A percentile compares a stretch with the other conserved stretches of the same genome.
These are phyloP conservation scores for Mythimna impura DNA, from an alignment of 2,888 invertebrate species.

Conservation along the genomic window DNA sequence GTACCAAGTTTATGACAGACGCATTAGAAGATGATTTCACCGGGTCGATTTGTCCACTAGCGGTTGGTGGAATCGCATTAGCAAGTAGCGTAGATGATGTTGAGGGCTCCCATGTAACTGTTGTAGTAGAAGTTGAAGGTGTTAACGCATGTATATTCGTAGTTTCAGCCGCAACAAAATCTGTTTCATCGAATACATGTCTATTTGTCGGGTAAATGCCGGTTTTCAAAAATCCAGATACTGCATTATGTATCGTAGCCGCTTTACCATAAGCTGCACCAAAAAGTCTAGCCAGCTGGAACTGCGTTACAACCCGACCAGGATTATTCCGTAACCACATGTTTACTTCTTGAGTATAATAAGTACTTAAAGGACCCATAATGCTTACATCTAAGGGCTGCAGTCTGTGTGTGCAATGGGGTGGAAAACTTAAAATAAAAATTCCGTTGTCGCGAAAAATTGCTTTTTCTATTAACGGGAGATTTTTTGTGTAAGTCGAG, in stretches of 20 bases:
- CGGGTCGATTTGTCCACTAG: no score
- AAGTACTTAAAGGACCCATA: constrained; percentile 8
- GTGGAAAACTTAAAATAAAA: constrained; percentile 8
- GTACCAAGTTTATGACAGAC: no score
- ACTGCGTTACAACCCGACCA: constrained; percentile 2
- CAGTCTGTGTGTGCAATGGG: constrained; percentile 13
- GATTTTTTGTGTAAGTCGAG: constrained; percentile 9
- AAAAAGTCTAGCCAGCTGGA: constrained; percentile 13
- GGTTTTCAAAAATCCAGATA: not conserved
- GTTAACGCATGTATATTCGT: constrained; percentile 1
- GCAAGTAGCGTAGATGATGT: not conserved
- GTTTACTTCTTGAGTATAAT: constrained; percentile 6
- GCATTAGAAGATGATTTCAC: no score
- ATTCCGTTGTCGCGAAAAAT: not conserved
- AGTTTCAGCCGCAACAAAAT: constrained; percentile 8
- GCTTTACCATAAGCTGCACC: constrained; percentile 3
- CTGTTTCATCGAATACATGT: not conserved
- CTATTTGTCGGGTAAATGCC: constrained; percentile 7
- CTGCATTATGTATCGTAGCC: not conserved
- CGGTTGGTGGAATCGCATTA: no score
- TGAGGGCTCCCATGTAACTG: not conserved
- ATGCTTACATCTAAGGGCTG: constrained; percentile 2
- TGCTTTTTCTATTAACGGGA: constrained; percentile 6
- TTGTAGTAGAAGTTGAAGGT: constrained; percentile 1
- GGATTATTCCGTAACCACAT: constrained; percentile 12